Evolutionary conservation across 2,888 invertebrate species (phyloP).

Genomic region (Tromatobia lineatoria): DNA sequence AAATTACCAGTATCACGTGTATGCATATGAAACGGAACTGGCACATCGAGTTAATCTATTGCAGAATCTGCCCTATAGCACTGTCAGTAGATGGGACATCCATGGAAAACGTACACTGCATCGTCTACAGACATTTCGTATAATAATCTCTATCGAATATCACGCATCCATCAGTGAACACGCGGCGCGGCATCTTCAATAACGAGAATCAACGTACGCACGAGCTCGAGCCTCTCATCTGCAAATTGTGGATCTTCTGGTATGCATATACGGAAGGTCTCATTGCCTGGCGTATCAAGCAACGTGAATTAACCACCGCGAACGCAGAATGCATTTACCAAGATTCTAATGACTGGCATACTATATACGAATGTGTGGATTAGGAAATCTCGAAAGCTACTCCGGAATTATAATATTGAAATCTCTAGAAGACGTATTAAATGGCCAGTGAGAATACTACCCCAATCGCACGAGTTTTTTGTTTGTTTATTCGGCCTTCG

Average conservation of each 20-base stretch:
- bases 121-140: constrained; percentile 40
- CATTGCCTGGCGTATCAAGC: constrained; percentile 57
- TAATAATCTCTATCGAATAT: constrained; percentile 65
- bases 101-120: constrained; percentile 25
- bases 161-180: constrained; percentile 51
- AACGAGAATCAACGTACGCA: constrained; percentile 65
- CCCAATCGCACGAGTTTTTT: background rate
- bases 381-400: constrained; percentile 39
- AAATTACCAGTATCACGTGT: constrained; percentile 59
- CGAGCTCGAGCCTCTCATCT: constrained; percentile 57
- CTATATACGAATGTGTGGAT: constrained; percentile 26
- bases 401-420: constrained; percentile 34
- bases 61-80: constrained; percentile 5
- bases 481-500: background rate
- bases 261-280: constrained; percentile 62
- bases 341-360: constrained; percentile 41
- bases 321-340: constrained; percentile 51
- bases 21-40: constrained; percentile 24
- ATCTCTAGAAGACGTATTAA: background rate
- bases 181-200: constrained; percentile 50
- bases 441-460: background rate
- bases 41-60: constrained; percentile 18
- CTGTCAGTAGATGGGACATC: constrained; percentile 45
- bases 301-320: constrained; percentile 60
- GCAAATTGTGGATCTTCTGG: constrained; percentile 62